Evolutionary conservation across 2,888 invertebrate genomes (phyloP).

Genomic region (Amiota minor): DNA sequence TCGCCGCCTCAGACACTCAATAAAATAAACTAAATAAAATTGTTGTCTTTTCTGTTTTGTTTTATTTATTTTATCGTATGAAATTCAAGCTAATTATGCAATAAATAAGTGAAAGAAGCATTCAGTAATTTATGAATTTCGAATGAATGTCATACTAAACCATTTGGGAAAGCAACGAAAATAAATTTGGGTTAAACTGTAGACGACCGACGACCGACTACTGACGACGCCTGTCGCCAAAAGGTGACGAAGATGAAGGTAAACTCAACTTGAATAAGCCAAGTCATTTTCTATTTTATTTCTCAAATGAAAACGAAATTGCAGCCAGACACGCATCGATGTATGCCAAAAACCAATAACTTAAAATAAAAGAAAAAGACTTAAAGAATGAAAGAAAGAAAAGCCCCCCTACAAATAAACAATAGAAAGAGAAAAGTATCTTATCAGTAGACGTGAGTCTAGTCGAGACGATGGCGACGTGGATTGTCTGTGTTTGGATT

Average conservation of each 20-base stretch:
- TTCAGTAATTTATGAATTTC: constrained; percentile 10
- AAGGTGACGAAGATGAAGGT: background rate
- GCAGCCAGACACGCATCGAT: constrained; percentile 18
- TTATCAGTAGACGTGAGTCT: background rate
- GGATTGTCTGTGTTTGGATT: too few species aligned
- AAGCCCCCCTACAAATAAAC: background rate
- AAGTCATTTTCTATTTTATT: background rate
- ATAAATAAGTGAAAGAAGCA: constrained; percentile 3
- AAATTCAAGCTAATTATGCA: constrained; percentile 24
- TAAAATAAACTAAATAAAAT: constrained; percentile 11
- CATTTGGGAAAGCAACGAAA: background rate
- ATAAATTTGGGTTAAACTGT: constrained; percentile 5
- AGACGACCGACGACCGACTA: background rate
- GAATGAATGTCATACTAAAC: background rate
- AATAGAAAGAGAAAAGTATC: constrained; percentile 12
- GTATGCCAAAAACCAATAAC: constrained; percentile 28
- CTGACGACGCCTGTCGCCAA: background rate
- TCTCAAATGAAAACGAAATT: background rate
- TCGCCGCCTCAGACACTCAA: background rate
- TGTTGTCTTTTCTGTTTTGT: too few species aligned
- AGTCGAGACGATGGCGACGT: background rate
- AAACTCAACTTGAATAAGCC: background rate
- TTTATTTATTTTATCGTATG: background rate
- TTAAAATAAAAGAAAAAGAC: constrained; percentile 5
- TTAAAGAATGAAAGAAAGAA: background rate